A percentile compares a stretch with the other conserved stretches of the same genome.
Conservation (phyloP, 2,797 vertebrate genomes). For the Liparis tanakae region DNA sequence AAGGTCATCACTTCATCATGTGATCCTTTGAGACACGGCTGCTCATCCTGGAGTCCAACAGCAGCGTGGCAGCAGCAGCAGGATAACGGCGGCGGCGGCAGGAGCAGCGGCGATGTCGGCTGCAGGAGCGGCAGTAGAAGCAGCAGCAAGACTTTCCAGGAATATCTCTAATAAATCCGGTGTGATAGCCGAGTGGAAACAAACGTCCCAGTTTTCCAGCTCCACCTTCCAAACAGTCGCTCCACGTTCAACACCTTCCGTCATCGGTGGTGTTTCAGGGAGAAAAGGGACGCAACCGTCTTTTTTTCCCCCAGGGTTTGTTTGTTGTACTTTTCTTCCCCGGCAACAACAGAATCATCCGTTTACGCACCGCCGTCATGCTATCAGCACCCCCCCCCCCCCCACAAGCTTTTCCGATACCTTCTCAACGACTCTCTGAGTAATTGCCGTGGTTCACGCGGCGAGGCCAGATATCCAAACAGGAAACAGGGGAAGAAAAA, state of each 20-base stretch:
- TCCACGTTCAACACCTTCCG: constrained; percentile 69
- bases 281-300: constrained; percentile 44
- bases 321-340: constrained; percentile 69
- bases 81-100: constrained; percentile 61
- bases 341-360: constrained; percentile 66
- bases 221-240: constrained; percentile 73
- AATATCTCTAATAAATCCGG: constrained; percentile 85
- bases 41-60: no score
- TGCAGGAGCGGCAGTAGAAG: background rate
- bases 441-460: constrained; percentile 62
- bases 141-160: constrained; percentile 77
- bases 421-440: constrained; percentile 69
- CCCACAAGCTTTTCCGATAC: constrained; percentile 61
- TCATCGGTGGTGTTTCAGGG: constrained; percentile 39
- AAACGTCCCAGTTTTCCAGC: constrained; percentile 66
- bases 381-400: constrained; percentile 28
- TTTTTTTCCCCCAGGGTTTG: constrained; percentile 53
- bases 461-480: constrained; percentile 73
- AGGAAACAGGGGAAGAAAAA: constrained; percentile 52
- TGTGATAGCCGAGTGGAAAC: constrained; percentile 80
- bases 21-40: no score
- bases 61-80: no score
- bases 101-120: background rate
- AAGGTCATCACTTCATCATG: no score
- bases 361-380: constrained; percentile 64